Evolutionary conservation across 2,113 vertebrate species (phyloP).

Genomic region (Pachypanchax playfairii): DNA sequence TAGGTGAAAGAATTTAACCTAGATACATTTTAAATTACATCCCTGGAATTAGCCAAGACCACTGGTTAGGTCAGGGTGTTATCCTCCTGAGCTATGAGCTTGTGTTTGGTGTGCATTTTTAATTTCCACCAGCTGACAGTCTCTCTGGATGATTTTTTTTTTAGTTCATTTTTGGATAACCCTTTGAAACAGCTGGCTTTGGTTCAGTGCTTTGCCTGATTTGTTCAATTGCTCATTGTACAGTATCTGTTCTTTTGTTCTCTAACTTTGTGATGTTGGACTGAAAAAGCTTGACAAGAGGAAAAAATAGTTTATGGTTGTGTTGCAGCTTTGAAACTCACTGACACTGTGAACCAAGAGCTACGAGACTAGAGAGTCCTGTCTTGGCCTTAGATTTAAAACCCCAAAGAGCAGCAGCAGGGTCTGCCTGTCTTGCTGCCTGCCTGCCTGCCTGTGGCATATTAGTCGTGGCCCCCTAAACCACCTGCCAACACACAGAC

Average conservation of each 20-base stretch:
- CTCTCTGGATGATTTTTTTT: too few relatives aligned
- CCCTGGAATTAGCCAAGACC: slow-evolving; percentile 15
- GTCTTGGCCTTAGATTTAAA: slow-evolving; percentile 52
- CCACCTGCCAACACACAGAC: slow-evolving; percentile 64
- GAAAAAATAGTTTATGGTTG: slow-evolving; percentile 46
- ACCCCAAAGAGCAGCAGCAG: slow-evolving; percentile 39
- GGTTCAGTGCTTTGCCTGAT: slow-evolving; percentile 12
- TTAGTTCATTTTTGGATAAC: too few relatives aligned
- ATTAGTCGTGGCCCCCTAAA: slow-evolving; percentile 66
- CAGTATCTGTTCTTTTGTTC: slow-evolving; percentile 27
- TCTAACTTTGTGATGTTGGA: slow-evolving; percentile 25
- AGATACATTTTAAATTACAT: slow-evolving; percentile 21
- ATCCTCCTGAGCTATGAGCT: too few relatives aligned
- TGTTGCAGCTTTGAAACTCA: slow-evolving; percentile 44
- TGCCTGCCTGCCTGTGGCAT: slow-evolving; percentile 31
- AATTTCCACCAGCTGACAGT: too few relatives aligned
- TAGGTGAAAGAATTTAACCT: slow-evolving; percentile 1
- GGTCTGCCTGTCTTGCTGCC: slow-evolving; percentile 28
- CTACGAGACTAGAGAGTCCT: slow-evolving; percentile 35
- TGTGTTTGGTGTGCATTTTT: too few relatives aligned
- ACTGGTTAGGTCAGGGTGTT: too few relatives aligned
- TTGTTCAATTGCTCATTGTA: not conserved
- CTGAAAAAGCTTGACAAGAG: slow-evolving; percentile 41
- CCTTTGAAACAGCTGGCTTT: too few relatives aligned
- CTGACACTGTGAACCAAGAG: slow-evolving; percentile 45